Percentiles rank a stretch among this genome's conserved stretches.
These are phyloP conservation scores for Cephalotes varians DNA, from an alignment of 2,888 invertebrate species.

Conservation along the genomic window DNA sequence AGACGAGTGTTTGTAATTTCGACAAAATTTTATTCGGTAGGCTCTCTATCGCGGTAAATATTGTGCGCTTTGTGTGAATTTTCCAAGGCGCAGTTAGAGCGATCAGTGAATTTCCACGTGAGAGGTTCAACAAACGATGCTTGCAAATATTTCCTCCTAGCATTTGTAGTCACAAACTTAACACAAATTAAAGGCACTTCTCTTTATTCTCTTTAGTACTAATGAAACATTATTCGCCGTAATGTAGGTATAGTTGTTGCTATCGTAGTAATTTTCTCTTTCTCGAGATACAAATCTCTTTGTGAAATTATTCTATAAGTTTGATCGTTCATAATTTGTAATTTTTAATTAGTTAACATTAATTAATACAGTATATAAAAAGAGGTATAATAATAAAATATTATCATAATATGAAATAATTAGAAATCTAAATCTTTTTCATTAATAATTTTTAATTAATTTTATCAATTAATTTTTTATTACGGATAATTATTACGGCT, in stretches of 20 bases:
- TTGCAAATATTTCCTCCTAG: background rate
- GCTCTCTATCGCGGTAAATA: conserved; percentile 8
- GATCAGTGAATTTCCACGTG: conserved; percentile 31
- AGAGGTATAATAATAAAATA: background rate
- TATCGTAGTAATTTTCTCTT: background rate
- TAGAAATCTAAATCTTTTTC: too few relatives aligned
- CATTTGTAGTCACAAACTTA: background rate
- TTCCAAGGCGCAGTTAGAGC: conserved; percentile 16
- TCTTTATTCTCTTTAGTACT: background rate
- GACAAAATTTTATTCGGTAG: background rate
- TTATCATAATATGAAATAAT: background rate
- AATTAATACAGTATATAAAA: background rate
- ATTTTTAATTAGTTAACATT: background rate
- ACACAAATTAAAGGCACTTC: background rate
- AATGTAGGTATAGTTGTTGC: background rate
- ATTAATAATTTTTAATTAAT: too few relatives aligned
- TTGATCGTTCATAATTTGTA: background rate
- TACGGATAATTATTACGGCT: too few relatives aligned
- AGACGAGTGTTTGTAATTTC: conserved; percentile 9
- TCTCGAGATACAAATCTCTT: background rate
- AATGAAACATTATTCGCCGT: background rate
- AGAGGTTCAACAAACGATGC: conserved; percentile 15
- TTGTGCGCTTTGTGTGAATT: background rate
- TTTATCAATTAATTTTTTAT: too few relatives aligned
- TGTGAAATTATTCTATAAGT: background rate